Evolutionary conservation across 2,888 invertebrate genomes (phyloP).

Genomic region (Margaritifera margaritifera): DNA sequence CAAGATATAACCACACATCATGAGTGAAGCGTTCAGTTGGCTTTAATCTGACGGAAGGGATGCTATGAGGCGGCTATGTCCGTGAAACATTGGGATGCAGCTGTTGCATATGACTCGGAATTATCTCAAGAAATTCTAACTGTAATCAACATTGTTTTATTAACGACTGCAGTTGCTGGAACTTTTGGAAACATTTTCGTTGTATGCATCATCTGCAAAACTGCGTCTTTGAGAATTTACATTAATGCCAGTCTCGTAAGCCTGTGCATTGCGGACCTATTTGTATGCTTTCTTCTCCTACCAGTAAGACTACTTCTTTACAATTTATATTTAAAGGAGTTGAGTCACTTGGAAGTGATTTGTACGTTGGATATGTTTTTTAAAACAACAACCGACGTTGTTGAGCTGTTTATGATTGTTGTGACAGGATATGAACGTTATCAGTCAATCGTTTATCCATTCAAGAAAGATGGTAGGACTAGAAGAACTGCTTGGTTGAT

Average conservation of each 20-base stretch:
- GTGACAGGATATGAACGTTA: slow-evolving; percentile 58
- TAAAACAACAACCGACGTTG: slow-evolving; percentile 42
- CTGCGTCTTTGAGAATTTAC: slow-evolving; percentile 34
- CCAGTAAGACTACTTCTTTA: slow-evolving; percentile 41
- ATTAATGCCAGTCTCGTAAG: slow-evolving; percentile 48
- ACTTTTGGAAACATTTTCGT: slow-evolving; percentile 16
- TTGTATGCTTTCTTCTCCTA: slow-evolving; percentile 42
- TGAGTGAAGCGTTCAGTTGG: too few species aligned
- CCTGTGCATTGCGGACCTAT: slow-evolving; percentile 38
- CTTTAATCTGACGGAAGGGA: too few species aligned
- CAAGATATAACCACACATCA: too few species aligned
- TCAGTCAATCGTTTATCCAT: slow-evolving; percentile 57
- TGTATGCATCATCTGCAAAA: slow-evolving; percentile 16
- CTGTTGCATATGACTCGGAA: too few species aligned
- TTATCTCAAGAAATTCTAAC: too few species aligned
- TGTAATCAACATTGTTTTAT: too few species aligned
- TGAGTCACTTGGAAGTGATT: slow-evolving; percentile 2
- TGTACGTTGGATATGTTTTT: slow-evolving; percentile 42
- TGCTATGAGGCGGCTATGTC: too few species aligned
- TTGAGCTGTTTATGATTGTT: slow-evolving; percentile 49
- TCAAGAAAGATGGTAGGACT: slow-evolving; percentile 36
- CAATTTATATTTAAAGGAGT: background rate
- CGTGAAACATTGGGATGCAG: too few species aligned
- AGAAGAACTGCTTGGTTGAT: slow-evolving; percentile 27
- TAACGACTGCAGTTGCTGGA: slow-evolving; percentile 7